Base-by-base conservation (phyloP, 2,113 vertebrate species). In the Phylloscopus whistleri region DNA sequence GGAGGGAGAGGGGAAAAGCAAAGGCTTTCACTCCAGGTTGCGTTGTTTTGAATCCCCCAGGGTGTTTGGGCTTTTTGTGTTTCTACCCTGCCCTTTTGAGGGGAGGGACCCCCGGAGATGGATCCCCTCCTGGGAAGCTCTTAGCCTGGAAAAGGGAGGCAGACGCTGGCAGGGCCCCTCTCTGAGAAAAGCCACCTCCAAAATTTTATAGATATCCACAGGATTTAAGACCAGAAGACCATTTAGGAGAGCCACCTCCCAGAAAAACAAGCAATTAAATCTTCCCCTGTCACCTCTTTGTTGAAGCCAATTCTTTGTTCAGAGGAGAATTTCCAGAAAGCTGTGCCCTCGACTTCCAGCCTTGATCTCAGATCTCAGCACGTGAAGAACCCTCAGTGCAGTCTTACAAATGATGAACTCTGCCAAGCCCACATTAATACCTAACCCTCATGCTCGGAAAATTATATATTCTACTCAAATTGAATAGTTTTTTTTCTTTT, bases 391-490 rank as follows among this genome's bases (percentile, higher is more conserved):
- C 37, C 87, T 88, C 59, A 74, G 81, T 2, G 3, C 74, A 86
- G 55, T 15, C 81, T 75, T 9, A 74, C 27, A 88, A 72, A 84
- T 58, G 60, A 83, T 89, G 86, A 90, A 91, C 87, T 73, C 93
- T 91, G 67, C 81, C 84, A 88, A 94, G 64, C 35, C 91, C 63
- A 39, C 26, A 75, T 86, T 91, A 88, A 93, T 90, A 92, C 58
- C 87, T 93, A 87, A 87, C 89, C 74, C 84, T 84, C 87, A 62
- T 2, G 17, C 62, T 69, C 82, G 1, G 30, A 91, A 95, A 95
- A 95, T 94, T 83, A 95, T 74, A 86, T 77, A 94, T 94, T 88
- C 55, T 26, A 79, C 62, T 64, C 66, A 95, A 95, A 95, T 68
- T 28, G 77, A 92, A 93, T 7, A 58, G 18, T n/a, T 85, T 41